Percentiles rank a stretch among this genome's conserved stretches.
phyloP scores from a whole-genome alignment of 2,113 vertebrate genomes.

The Agapornis roseicollis region DNA sequence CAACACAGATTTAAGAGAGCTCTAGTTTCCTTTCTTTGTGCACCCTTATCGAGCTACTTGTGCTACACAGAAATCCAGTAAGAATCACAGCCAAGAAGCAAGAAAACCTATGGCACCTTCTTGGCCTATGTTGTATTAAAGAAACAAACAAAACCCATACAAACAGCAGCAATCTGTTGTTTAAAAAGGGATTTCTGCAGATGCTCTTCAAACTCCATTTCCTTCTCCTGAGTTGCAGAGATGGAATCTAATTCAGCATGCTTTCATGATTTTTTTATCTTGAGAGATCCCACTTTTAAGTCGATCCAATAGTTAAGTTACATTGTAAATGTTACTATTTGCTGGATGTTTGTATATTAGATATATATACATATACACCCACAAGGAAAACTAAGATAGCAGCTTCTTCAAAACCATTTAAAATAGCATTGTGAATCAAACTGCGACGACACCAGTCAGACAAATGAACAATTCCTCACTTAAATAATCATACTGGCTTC shows the following conservation, averaged over 20 bases:
- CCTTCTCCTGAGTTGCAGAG: background rate
- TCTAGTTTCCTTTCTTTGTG: background rate
- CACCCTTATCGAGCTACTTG: background rate
- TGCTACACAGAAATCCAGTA: background rate
- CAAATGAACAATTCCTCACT: background rate
- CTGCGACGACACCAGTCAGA: background rate
- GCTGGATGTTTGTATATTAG: background rate
- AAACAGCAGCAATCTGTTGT: background rate
- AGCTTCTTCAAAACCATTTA: background rate
- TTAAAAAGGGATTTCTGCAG: background rate
- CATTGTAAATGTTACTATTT: background rate
- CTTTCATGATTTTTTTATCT: background rate
- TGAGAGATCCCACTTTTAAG: background rate
- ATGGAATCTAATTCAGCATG: background rate
- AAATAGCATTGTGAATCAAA: background rate
- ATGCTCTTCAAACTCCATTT: background rate
- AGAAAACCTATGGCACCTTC: fast-evolving
- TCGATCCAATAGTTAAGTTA: background rate
- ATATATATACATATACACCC: background rate
- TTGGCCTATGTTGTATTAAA: background rate
- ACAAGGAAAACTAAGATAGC: background rate
- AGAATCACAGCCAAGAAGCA: background rate
- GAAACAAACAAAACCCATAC: background rate
- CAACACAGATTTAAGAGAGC: fast-evolving
- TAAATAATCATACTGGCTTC: background rate